phyloP scores from a whole-genome alignment of 2,888 invertebrate species.

The Heliconius ismenius region DNA sequence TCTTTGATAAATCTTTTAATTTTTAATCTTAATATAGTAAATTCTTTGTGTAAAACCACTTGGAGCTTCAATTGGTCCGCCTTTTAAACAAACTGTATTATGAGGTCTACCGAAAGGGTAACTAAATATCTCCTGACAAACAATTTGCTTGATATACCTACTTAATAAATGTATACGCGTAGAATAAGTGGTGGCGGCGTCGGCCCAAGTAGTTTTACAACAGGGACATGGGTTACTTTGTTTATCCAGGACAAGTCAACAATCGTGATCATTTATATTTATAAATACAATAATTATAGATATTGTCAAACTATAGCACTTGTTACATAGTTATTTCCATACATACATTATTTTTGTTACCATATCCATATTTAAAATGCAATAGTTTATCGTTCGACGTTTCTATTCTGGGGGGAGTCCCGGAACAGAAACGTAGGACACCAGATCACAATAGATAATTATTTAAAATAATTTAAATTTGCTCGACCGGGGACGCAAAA shows the following conservation, averaged over 20 bases:
- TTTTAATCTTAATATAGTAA: conserved; percentile 49
- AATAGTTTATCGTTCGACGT: conserved; percentile 67
- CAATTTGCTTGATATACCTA: conserved; percentile 28
- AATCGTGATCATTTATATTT: conserved; percentile 56
- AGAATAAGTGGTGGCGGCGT: conserved; percentile 43
- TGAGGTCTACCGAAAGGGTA: neutral
- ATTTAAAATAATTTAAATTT: conserved; percentile 68
- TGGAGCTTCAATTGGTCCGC: conserved; percentile 16
- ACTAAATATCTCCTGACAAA: too few species aligned
- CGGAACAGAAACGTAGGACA: conserved; percentile 45
- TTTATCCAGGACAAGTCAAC: conserved; percentile 53
- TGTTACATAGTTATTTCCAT: conserved; percentile 79
- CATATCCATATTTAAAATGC: conserved; percentile 80
- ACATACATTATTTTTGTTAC: conserved; percentile 78
- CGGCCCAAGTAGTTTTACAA: conserved; percentile 37
- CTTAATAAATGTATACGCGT: conserved; percentile 47
- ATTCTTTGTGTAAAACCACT: conserved; percentile 41
- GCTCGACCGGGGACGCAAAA: conserved; percentile 66
- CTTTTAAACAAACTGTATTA: neutral
- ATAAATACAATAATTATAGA: conserved; percentile 61
- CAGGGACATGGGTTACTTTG: conserved; percentile 43
- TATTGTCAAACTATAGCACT: conserved; percentile 75
- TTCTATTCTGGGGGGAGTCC: conserved; percentile 45
- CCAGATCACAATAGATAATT: conserved; percentile 78
- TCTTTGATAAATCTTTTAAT: conserved; percentile 71